These are phyloP conservation scores for Drosophila engyochracea DNA, from an alignment of 2,888 invertebrate species.

Conservation along the genomic window DNA sequence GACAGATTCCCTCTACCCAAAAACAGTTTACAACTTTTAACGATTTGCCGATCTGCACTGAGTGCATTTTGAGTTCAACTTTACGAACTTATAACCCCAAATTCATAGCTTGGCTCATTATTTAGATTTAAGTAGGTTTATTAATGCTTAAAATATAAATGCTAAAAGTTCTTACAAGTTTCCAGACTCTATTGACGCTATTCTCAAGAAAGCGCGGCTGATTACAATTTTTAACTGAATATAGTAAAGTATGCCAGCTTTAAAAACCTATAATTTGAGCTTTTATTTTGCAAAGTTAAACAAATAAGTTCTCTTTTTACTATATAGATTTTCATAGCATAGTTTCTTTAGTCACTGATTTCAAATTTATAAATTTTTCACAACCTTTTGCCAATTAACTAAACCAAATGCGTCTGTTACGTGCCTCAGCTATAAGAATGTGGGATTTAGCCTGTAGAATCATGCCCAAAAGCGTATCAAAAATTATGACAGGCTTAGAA, in stretches of 20 bases:
- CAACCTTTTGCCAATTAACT: not conserved
- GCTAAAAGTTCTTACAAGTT: not conserved
- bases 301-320: fast-evolving
- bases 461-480: slow-evolving; percentile 35
- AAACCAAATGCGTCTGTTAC: slow-evolving; percentile 29
- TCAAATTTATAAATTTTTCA: not conserved
- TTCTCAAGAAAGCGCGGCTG: not conserved
- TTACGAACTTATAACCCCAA: not conserved
- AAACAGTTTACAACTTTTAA: not conserved
- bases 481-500: slow-evolving; percentile 69
- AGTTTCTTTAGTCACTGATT: not conserved
- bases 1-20: slow-evolving; percentile 2
- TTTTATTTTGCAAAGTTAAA: not conserved
- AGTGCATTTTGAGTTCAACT: not conserved
- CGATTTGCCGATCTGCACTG: not conserved
- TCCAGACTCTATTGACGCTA: not conserved
- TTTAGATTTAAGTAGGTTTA: not conserved
- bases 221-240: not conserved
- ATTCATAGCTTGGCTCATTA: not conserved
- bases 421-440: slow-evolving; percentile 49
- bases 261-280: not conserved
- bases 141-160: too few species aligned
- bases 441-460: slow-evolving; percentile 50
- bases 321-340: not conserved
- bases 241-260: not conserved